These are phyloP conservation scores for Orchestia grillus DNA, from an alignment of 1,140 invertebrate species.

Conservation along the genomic window DNA sequence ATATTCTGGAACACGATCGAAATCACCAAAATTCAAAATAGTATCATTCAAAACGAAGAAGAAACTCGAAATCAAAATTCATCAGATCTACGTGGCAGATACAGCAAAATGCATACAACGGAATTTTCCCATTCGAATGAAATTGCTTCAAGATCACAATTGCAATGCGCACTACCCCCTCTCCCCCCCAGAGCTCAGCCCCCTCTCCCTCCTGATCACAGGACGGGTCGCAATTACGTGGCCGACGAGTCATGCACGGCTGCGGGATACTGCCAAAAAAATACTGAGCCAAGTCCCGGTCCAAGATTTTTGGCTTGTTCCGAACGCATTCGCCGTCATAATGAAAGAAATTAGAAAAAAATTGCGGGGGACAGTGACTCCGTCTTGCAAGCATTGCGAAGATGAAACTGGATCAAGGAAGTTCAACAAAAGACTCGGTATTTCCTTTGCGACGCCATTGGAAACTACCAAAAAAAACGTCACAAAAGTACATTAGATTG, in stretches of 20 bases:
- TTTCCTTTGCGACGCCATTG: not conserved
- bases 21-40: not conserved
- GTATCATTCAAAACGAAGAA: not conserved
- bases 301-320: not conserved
- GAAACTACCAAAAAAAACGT: not conserved
- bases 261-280: no score
- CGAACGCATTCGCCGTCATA: not conserved
- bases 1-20: not conserved
- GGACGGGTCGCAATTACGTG: no score
- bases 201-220: not conserved
- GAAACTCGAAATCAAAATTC: not conserved
- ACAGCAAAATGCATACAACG: not conserved
- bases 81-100: not conserved
- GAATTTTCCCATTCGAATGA: not conserved
- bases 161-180: not conserved
- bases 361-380: not conserved
- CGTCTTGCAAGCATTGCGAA: not conserved
- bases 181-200: no score
- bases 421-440: not conserved
- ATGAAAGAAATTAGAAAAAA: not conserved
- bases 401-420: not conserved
- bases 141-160: not conserved
- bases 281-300: not conserved
- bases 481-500: not conserved
- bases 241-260: no score